Conservation (phyloP, 2,888 invertebrate species). For the Calameuta pallipes region DNA sequence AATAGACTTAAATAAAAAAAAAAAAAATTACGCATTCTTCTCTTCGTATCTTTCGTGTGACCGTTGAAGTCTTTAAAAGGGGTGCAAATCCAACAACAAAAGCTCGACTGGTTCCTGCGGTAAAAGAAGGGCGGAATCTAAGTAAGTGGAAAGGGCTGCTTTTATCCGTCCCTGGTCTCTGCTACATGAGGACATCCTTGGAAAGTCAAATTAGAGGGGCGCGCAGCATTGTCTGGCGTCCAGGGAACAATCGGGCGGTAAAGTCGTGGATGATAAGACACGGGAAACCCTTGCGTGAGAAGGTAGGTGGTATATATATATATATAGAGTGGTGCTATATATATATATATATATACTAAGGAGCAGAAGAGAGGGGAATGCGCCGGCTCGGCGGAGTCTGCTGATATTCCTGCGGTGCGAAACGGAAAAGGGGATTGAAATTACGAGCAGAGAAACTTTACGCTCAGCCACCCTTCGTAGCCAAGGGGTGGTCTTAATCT, state of each 20-base stretch:
- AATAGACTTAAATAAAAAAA: no score
- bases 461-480: neutral
- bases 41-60: neutral
- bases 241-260: constrained; percentile 23
- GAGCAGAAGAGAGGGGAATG: neutral
- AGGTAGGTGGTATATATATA: neutral
- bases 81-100: neutral
- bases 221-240: constrained; percentile 20
- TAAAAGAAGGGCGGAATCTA: neutral
- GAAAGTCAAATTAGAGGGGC: neutral
- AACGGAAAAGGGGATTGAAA: neutral
- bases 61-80: neutral
- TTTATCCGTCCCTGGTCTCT: neutral
- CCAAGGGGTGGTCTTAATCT: neutral
- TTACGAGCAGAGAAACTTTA: neutral
- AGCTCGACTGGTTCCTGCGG: neutral
- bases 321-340: no score
- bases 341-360: no score
- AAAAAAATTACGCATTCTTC: neutral
- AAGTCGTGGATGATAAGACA: constrained; percentile 1
- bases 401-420: neutral
- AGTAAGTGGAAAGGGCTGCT: neutral
- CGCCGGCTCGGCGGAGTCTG: neutral
- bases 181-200: neutral
- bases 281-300: neutral